Conservation (phyloP, 2,797 vertebrate species). For the Eremophila alpestris region DNA sequence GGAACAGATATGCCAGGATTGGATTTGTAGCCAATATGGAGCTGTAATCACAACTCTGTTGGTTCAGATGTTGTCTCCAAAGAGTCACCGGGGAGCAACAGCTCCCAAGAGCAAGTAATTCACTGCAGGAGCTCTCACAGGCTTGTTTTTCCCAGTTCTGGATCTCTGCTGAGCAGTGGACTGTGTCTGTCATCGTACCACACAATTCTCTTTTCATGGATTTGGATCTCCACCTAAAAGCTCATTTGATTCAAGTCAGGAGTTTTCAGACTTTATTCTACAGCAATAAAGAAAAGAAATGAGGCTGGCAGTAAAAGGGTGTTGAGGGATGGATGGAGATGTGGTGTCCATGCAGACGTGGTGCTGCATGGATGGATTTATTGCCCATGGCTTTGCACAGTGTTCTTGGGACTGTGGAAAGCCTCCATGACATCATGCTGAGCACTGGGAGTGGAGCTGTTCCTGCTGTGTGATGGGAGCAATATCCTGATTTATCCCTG, state of each 20-base stretch:
- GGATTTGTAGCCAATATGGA: background rate
- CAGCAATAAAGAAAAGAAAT: background rate
- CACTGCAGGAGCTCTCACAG: background rate
- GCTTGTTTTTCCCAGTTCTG: background rate
- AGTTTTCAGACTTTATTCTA: background rate
- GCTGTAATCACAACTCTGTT: background rate
- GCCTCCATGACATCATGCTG: background rate
- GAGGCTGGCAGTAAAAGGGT: background rate
- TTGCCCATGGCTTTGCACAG: background rate
- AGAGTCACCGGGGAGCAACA: background rate
- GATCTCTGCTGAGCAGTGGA: background rate
- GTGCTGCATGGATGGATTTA: background rate
- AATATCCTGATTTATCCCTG: background rate
- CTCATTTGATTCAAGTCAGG: background rate
- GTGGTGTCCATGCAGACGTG: fast-evolving
- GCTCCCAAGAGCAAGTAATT: background rate
- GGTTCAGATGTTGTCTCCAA: background rate
- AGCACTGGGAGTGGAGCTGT: background rate
- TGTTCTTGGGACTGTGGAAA: background rate
- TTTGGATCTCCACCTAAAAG: background rate
- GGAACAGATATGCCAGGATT: background rate
- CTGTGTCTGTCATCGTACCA: background rate
- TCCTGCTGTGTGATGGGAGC: background rate
- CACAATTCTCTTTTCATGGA: background rate
- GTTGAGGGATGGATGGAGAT: background rate